Base-by-base conservation (phyloP, 2,113 vertebrate species). In the Gambusia affinis region DNA sequence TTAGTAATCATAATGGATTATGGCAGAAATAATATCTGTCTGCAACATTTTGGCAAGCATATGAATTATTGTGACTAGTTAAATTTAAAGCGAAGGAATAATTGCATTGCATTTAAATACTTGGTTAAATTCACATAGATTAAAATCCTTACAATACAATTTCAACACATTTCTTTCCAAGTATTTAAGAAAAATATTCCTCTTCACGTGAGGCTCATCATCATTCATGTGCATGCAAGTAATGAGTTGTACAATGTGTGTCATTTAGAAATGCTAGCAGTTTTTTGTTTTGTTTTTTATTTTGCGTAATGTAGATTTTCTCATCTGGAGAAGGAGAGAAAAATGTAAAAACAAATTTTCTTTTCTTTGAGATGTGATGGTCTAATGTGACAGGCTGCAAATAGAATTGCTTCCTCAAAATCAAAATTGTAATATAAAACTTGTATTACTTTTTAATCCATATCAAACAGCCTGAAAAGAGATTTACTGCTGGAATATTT, bases 401-500 rank as follows among this genome's bases (percentile, higher is more conserved):
- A 57, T 24, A 57, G 51, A 57, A 54, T 15, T 54, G 47, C 28
- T 64, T 31, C 47, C 24, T 22, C 22, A 68, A 37, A 15, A 12
- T 44, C 33, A 35, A 57, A 70, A 65, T 24, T 15, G 54, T 60
- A 44, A 60, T n/a, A 51, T 51, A 27, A 30, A 80, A 76, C 22
- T 67, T 5, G 3, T 5, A 66, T 76, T 47, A n/a, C 42, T 47
- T 54, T 69, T 8, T 35, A 12, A 75, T 77, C 37, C 70, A 61
- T 60, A 64, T 79, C 19, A 63, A 75, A 54, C 39, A 31, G 28
- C 60, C 15, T 51, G 12, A 37, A 47, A 7, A 27, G 30, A 83
- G 19, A 74, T 80, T 76, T 57, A 60, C 29, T 73, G 57, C 42
- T 69, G 12, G 15, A 83, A 83, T 75, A 78, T 71, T 86, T 64